Percentiles rank a stretch among this genome's conserved stretches.
phyloP scores from a whole-genome alignment of 2,888 invertebrate species.

The Andrena haemorrhoa region DNA sequence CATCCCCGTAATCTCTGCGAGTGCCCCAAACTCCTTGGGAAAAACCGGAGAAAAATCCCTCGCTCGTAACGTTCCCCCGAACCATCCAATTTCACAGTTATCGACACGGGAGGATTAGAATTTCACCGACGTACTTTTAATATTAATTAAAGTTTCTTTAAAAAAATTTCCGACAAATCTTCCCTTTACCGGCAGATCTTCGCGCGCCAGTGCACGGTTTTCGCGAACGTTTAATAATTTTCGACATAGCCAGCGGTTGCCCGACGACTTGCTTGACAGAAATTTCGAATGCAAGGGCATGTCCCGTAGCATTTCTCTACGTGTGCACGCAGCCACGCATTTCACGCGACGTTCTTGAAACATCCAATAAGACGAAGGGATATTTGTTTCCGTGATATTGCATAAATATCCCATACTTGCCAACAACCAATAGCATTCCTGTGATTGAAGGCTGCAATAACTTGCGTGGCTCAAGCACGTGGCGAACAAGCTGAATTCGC shows the following conservation, averaged over 20 bases:
- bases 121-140: background rate
- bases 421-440: background rate
- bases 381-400: conserved; percentile 16
- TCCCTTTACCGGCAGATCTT: background rate
- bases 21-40: background rate
- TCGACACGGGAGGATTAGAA: background rate
- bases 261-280: background rate
- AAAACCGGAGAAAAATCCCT: background rate
- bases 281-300: background rate
- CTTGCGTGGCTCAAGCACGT: background rate
- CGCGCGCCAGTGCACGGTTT: background rate
- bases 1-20: conserved; percentile 5
- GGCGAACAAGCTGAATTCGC: background rate
- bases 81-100: background rate
- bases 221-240: background rate
- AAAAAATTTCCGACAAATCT: background rate
- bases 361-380: background rate
- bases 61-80: background rate
- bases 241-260: background rate
- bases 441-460: background rate
- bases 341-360: background rate
- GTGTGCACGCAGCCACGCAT: background rate
- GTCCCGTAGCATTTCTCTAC: background rate
- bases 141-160: conserved; percentile 3
- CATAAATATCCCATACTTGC: conserved; percentile 21